Evolutionary conservation across 2,888 invertebrate species (phyloP).

Genomic region (Chelonus formosanus): DNA sequence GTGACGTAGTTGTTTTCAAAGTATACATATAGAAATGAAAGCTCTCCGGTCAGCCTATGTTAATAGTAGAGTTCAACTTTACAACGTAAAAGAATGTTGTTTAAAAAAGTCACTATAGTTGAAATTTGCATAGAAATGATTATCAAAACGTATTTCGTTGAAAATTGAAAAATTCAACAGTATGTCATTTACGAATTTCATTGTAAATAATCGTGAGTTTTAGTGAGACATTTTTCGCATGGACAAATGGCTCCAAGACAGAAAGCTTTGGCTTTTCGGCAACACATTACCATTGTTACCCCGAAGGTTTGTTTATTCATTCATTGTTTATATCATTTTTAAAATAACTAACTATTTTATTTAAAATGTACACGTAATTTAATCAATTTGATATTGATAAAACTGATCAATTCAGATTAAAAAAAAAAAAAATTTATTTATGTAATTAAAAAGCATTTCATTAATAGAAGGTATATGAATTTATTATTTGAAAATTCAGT

Average conservation of each 20-base stretch:
- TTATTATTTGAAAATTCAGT: not conserved
- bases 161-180: not conserved
- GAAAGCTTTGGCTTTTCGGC: conserved; percentile 90
- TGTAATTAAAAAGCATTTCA: not conserved
- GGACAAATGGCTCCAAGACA: conserved; percentile 94
- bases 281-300: conserved; percentile 86
- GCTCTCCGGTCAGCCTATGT: conserved; percentile 18
- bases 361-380: not conserved
- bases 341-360: too few species aligned
- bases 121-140: too few species aligned
- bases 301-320: conserved; percentile 72
- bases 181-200: not conserved
- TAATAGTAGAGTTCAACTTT: not conserved
- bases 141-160: not conserved
- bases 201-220: conserved; percentile 3
- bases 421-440: not conserved
- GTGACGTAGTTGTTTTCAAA: conserved; percentile 34
- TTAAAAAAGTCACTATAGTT: too few species aligned
- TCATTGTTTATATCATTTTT: not conserved
- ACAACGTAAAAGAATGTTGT: too few species aligned
- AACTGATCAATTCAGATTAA: too few species aligned
- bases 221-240: conserved; percentile 67
- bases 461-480: too few species aligned
- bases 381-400: too few species aligned
- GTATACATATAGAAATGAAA: conserved; percentile 26